These are phyloP conservation scores for Eudasyphora cyanicolor DNA, from an alignment of 2,888 invertebrate genomes.

Conservation along the genomic window DNA sequence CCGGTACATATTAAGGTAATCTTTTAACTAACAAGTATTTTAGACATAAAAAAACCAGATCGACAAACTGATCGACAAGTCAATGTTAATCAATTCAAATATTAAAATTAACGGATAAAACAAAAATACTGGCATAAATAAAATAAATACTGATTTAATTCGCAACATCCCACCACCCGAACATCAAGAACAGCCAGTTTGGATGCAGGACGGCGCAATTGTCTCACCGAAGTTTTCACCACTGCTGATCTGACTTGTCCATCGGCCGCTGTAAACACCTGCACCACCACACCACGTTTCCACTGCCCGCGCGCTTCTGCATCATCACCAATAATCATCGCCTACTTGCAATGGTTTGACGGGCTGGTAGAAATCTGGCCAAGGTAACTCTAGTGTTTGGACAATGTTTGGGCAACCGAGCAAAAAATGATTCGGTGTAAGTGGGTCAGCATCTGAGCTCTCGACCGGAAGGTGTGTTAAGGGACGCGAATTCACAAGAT, in stretches of 20 bases:
- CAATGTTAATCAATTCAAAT: no score
- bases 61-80: no score
- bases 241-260: constrained; percentile 67
- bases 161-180: constrained; percentile 23
- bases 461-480: constrained; percentile 59
- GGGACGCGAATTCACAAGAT: constrained; percentile 55
- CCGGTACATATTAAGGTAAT: no score
- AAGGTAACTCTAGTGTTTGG: constrained; percentile 31
- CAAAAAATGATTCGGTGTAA: constrained; percentile 63
- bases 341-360: constrained; percentile 34
- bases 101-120: no score
- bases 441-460: constrained; percentile 44
- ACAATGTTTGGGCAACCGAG: constrained; percentile 49
- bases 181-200: constrained; percentile 67
- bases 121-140: no score
- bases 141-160: not conserved
- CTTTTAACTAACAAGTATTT: no score
- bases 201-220: constrained; percentile 64
- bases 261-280: constrained; percentile 63
- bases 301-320: constrained; percentile 64
- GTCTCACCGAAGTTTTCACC: constrained; percentile 64
- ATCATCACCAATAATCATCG: constrained; percentile 61
- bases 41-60: no score
- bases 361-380: not conserved
- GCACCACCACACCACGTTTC: constrained; percentile 49